A percentile compares a stretch with the other conserved stretches of the same genome.
Conservation (phyloP, 2,888 invertebrate genomes). For the Dendrolimus pini region DNA sequence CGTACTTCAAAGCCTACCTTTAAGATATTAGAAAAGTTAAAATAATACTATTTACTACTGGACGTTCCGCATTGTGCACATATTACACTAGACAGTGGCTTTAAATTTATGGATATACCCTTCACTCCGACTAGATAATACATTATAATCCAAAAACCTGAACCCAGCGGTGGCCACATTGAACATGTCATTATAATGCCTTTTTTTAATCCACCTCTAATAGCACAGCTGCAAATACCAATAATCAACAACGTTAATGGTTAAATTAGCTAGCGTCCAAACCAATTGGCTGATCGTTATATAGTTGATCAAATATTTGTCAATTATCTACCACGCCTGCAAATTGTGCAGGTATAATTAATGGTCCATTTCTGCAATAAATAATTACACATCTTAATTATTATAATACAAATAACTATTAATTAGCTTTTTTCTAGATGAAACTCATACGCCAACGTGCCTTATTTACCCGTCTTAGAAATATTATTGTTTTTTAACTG, state of each 20-base stretch:
- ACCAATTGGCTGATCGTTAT: too few species aligned
- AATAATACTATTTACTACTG: background rate
- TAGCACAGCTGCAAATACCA: too few species aligned
- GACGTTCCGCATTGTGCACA: background rate
- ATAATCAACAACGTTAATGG: too few species aligned
- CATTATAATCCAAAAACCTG: background rate
- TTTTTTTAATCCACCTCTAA: too few species aligned
- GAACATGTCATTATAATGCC: too few species aligned
- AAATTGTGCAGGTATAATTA: background rate
- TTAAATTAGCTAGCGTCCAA: too few species aligned
- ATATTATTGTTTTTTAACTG: too few species aligned
- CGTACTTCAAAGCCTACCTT: too few species aligned
- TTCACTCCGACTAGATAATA: background rate
- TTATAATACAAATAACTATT: background rate
- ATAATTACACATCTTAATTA: background rate
- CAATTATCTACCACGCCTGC: background rate
- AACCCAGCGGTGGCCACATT: too few species aligned
- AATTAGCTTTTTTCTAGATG: too few species aligned
- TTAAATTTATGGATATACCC: background rate
- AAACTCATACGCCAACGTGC: too few species aligned
- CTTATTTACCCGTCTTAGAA: too few species aligned
- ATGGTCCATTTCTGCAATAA: background rate
- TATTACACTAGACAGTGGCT: background rate
- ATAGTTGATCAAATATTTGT: background rate
- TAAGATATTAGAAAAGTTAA: background rate